Percentiles rank a stretch among this genome's conserved stretches.
These are phyloP conservation scores for Dinomys branickii DNA, from an alignment of 2,113 vertebrate genomes.

Conservation along the genomic window DNA sequence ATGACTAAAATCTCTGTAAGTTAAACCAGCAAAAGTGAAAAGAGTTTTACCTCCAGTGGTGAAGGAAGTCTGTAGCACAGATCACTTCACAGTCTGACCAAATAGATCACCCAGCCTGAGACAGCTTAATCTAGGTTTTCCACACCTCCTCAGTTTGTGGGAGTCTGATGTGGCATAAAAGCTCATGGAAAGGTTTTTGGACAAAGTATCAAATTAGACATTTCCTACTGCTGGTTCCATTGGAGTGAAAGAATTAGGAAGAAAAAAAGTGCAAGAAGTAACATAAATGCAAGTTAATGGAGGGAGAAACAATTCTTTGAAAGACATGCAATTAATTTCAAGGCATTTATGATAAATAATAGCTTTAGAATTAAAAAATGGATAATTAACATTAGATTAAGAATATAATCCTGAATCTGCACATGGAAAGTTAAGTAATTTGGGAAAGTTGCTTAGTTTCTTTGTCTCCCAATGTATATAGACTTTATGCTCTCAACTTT, in stretches of 20 bases:
- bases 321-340: neutral
- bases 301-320: neutral
- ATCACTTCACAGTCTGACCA: slow-evolving; percentile 42
- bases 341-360: neutral
- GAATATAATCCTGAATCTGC: neutral
- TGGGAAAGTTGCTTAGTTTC: neutral
- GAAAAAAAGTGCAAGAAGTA: neutral
- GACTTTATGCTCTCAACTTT: neutral
- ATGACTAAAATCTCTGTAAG: slow-evolving; percentile 72
- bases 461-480: neutral
- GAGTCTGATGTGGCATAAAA: slow-evolving; percentile 20
- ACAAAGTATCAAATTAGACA: slow-evolving; percentile 57
- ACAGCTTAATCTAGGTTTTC: slow-evolving; percentile 46
- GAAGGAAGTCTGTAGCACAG: neutral
- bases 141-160: slow-evolving; percentile 30
- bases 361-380: slow-evolving; percentile 17
- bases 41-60: slow-evolving; percentile 52
- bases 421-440: neutral
- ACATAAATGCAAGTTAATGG: neutral
- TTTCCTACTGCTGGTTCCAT: neutral
- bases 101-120: neutral
- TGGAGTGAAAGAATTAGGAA: slow-evolving; percentile 21
- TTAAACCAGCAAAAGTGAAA: slow-evolving; percentile 56
- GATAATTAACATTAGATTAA: neutral
- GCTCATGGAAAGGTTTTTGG: neutral